Evolutionary conservation across 2,797 vertebrate genomes (phyloP).

Genomic region (Acipenser oxyrinchus): DNA sequence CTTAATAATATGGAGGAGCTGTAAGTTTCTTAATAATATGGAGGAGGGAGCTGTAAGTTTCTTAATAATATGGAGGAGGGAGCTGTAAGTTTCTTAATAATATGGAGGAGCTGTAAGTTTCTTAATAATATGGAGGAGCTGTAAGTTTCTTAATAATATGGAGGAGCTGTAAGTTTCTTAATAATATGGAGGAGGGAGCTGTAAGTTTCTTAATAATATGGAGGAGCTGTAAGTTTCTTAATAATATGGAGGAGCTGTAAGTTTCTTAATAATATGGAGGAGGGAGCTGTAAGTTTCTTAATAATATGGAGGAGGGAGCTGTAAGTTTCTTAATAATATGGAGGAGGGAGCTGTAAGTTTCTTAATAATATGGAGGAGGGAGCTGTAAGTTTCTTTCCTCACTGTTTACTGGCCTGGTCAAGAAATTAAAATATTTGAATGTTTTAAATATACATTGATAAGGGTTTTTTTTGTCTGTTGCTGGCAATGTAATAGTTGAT

Average conservation of each 20-base stretch:
- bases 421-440: background rate
- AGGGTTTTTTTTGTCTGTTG: no score
- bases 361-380: background rate
- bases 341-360: background rate
- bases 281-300: no score
- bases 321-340: conserved; percentile 59
- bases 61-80: background rate
- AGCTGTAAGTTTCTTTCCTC: background rate
- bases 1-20: background rate
- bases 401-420: background rate
- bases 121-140: conserved; percentile 90
- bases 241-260: background rate
- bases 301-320: conserved; percentile 92
- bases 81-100: background rate
- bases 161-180: background rate
- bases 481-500: no score
- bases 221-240: conserved; percentile 83
- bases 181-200: background rate
- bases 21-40: conserved; percentile 82
- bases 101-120: background rate
- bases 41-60: conserved; percentile 91
- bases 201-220: conserved; percentile 82
- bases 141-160: conserved; percentile 59
- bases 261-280: background rate
- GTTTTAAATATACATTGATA: no score